Base-by-base conservation (phyloP, 2,113 vertebrate species). In the Colius striatus region DNA sequence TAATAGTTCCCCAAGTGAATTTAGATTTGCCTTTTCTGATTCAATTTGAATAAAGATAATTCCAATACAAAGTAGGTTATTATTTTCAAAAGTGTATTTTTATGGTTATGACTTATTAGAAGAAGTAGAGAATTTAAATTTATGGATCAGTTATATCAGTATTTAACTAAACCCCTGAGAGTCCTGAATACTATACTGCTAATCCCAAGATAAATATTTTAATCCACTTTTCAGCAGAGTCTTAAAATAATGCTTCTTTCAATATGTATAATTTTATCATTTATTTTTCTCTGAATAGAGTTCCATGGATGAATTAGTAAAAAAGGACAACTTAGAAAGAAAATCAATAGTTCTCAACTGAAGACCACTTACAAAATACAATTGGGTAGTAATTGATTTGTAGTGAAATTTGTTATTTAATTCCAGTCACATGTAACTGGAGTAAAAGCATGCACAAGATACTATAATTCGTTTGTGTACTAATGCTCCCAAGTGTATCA, bases 161-260 rank as follows among this genome's bases (percentile, higher is more conserved):
- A 94, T 95, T 89, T 97, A 90, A 87, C 57, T 95, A 87, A 96
- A 93, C 89, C 74, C 82, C 67, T 34, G 91, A 94, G 65, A 91
- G 47, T 79, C n/a, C 62, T 76, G 80, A 95, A 94, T 54, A 77
- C 70, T 94, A 95, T 94, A 86, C 78, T 78, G 54, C 55, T 95
- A 97, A 94, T 95, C 89, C 83, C 93, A 86, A 94, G 43, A 88
- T 94, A 97, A 96, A 89, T 84, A 57, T 94, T 95, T 96, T 94
- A 92, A 96, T 96, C 95, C 88, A 95, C 62, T 96, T 94, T 87
- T 94, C 71, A 93, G 25, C 20, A 86, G 41, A 87, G 92, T 94
- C 95, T 96, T 88, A 93, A 92, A 92, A 94, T 87, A 93, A 94
- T 34, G 4, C 16, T 84, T 54, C 67, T 91, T 97, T 91, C 87